Evolutionary conservation across 2,888 invertebrate species (phyloP).

Genomic region (Emmelina monodactyla): DNA sequence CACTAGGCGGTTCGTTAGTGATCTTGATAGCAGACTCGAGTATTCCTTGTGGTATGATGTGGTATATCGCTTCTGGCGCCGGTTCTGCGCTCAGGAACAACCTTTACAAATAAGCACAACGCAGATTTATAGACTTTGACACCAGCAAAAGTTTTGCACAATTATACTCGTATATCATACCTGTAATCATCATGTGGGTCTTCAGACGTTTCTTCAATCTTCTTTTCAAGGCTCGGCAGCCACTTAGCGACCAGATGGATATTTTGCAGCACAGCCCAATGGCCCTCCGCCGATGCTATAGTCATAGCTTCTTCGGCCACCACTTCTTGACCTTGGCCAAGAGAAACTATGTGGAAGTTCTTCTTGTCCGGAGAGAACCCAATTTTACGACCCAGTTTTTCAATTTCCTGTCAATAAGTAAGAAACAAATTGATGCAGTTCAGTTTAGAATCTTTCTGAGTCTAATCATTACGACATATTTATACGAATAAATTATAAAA

Average conservation of each 20-base stretch:
- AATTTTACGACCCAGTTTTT: slow-evolving; percentile 80
- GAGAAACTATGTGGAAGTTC: slow-evolving; percentile 91
- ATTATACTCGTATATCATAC: slow-evolving; percentile 18
- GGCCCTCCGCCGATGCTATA: slow-evolving; percentile 75
- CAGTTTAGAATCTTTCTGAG: too few species aligned
- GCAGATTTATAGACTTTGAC: not conserved
- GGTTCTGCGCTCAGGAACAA: slow-evolving; percentile 92
- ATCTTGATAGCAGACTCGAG: slow-evolving; percentile 94
- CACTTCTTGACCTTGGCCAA: slow-evolving; percentile 94
- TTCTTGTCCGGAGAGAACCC: slow-evolving; percentile 81
- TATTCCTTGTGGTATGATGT: slow-evolving; percentile 84
- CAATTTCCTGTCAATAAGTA: slow-evolving; percentile 75
- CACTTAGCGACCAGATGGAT: slow-evolving; percentile 91
- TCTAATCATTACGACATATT: too few species aligned
- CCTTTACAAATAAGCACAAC: slow-evolving; percentile 37
- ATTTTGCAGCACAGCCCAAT: slow-evolving; percentile 95
- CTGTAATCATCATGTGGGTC: slow-evolving; percentile 70
- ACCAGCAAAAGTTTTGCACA: not conserved
- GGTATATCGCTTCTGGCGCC: slow-evolving; percentile 70
- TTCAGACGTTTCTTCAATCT: slow-evolving; percentile 82
- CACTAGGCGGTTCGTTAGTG: slow-evolving; percentile 94
- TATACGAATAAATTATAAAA: not conserved
- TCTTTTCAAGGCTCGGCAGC: slow-evolving; percentile 89
- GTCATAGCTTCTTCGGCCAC: slow-evolving; percentile 91
- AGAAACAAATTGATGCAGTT: not conserved